Percentiles rank a stretch among this genome's conserved stretches.
These are phyloP conservation scores for Urophycis tenuis DNA, from an alignment of 2,797 vertebrate species.

Conservation along the genomic window DNA sequence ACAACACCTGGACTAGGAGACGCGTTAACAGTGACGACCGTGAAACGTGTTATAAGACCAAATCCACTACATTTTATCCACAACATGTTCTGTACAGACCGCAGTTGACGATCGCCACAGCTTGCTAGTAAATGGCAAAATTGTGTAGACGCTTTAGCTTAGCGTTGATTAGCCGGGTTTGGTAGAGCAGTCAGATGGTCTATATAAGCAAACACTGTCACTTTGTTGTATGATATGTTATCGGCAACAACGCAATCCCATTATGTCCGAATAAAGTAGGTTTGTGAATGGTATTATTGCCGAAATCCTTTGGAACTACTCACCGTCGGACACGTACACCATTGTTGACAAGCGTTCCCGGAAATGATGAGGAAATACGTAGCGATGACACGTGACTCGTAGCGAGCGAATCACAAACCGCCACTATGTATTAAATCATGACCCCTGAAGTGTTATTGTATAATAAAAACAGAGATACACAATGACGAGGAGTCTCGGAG, in stretches of 20 bases:
- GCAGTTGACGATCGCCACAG: background rate
- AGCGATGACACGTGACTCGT: too few relatives aligned
- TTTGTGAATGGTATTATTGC: fast-evolving
- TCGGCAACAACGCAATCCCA: background rate
- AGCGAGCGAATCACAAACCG: too few relatives aligned
- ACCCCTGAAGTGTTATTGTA: too few relatives aligned
- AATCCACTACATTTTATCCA: background rate
- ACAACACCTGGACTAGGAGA: background rate
- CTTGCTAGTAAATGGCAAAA: background rate
- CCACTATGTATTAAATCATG: too few relatives aligned
- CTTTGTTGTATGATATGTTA: background rate
- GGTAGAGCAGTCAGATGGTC: background rate
- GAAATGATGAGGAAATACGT: too few relatives aligned
- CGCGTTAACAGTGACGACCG: background rate
- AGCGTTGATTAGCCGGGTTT: too few relatives aligned
- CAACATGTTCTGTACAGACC: background rate
- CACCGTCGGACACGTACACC: slow-evolving; percentile 77
- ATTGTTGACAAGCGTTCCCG: slow-evolving; percentile 43
- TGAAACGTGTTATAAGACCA: background rate
- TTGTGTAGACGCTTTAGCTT: background rate
- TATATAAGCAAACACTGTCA: background rate
- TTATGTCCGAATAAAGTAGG: fast-evolving
- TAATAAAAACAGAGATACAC: too few relatives aligned
- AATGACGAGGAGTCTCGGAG: too few relatives aligned
- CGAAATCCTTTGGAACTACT: slow-evolving; percentile 34